Evolutionary conservation across 1,140 invertebrate species (phyloP).

Genomic region (Anadara kagoshimensis): DNA sequence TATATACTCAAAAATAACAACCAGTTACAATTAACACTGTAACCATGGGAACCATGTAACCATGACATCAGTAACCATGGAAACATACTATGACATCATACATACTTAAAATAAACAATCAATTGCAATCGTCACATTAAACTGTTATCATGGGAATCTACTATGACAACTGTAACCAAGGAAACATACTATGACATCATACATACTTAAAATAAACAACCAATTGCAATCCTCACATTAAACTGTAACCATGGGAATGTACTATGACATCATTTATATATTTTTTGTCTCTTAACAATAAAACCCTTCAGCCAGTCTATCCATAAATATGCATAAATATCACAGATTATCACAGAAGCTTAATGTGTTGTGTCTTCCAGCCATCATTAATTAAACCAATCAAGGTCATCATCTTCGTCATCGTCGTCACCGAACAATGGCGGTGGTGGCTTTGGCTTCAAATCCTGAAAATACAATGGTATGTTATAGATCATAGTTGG

Average conservation of each 20-base stretch:
- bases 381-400: slow-evolving; percentile 62
- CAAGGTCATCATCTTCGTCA: slow-evolving; percentile 67
- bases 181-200: background rate
- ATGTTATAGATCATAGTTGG: too few species aligned
- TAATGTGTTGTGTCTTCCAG: background rate
- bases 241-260: background rate
- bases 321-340: background rate
- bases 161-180: too few species aligned
- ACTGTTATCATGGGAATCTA: too few species aligned
- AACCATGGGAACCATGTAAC: too few species aligned
- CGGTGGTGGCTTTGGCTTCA: slow-evolving; percentile 61
- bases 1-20: too few species aligned
- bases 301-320: background rate
- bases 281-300: background rate
- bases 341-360: background rate
- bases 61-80: too few species aligned
- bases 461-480: slow-evolving; percentile 57
- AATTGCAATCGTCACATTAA: too few species aligned
- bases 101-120: too few species aligned
- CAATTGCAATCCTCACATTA: background rate
- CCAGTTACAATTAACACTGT: too few species aligned
- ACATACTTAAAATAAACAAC: too few species aligned
- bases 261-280: background rate
- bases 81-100: too few species aligned
- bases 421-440: slow-evolving; percentile 70